Base-by-base conservation (phyloP, 2,888 invertebrate species). In the Lasioglossum malachurum region DNA sequence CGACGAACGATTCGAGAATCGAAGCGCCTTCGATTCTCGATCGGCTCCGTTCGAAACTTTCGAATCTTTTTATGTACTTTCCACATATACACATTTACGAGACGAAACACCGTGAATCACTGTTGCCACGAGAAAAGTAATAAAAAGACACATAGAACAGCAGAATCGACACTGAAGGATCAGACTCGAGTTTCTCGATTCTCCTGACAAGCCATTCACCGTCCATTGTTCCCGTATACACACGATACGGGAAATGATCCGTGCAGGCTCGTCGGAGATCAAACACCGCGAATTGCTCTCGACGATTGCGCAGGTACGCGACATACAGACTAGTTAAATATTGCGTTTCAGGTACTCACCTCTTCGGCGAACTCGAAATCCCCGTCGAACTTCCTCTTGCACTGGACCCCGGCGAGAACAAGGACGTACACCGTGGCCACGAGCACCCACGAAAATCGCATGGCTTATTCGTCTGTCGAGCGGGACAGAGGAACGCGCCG, bases 361-460 rank as follows among this genome's bases (percentile, higher is more conserved):
- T 97, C 97, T 95, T 97, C 97, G 94, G 97, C 97, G 95, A 97
- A 97, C 95, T 97, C 97, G 95, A 97, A 97, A 95, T 97, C 97
- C 86, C 97, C 97, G 94, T 97, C 97, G 95, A 97, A 97, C 96
- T 97, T 97, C 95, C 97, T 96, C 96, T 97, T 97, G 95, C 97
- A 96, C 41, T 77, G 91, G 79, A 88, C 93, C 73, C 86, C 89
- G 53, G 88, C 77, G 57, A 84, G 89, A 49, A 91, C 87, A 73
- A 91, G 78, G 73, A 91, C 85, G 41, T 90, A 88, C 86, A 92
- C 90, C 76, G 96, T 92, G 90, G 95, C 93, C 87, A 96, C 93
- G 91, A 96, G 92, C 93, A 96, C 93, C 94, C 96, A 95, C 93
- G 95, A 93, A 92, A 96, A 93, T 93, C 95, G 95, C 96, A 96